A percentile compares a stretch with the other conserved stretches of the same genome.
phyloP scores from a whole-genome alignment of 2,888 invertebrate species.

The Linyphia triangularis region DNA sequence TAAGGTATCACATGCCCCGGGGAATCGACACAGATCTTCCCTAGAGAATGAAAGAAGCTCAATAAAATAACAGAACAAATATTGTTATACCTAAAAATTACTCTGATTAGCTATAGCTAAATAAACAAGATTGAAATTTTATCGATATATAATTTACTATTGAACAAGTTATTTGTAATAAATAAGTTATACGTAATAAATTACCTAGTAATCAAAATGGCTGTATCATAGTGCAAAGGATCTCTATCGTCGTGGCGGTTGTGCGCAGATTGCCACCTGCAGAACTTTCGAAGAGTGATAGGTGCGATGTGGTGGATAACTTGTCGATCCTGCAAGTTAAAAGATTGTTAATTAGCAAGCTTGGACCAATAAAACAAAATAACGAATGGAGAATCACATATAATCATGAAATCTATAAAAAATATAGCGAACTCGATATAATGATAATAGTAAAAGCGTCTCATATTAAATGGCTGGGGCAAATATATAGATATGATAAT shows the following conservation, averaged over 20 bases:
- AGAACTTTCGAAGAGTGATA: slow-evolving; percentile 87
- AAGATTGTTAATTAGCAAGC: not conserved
- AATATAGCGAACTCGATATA: too few relatives aligned
- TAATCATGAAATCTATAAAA: too few relatives aligned
- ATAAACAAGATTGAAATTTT: too few relatives aligned
- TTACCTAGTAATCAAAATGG: slow-evolving; percentile 88
- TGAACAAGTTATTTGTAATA: too few relatives aligned
- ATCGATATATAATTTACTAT: too few relatives aligned
- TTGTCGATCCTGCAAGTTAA: slow-evolving; percentile 69
- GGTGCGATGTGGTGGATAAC: slow-evolving; percentile 80
- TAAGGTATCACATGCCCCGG: slow-evolving; percentile 82
- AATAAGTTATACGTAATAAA: too few relatives aligned
- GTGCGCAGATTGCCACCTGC: slow-evolving; percentile 85
- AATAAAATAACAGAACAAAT: not conserved
- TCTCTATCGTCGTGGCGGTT: slow-evolving; percentile 83
- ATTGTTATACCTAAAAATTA: not conserved
- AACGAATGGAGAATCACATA: too few relatives aligned
- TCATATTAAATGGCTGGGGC: too few relatives aligned
- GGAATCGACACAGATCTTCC: slow-evolving; percentile 85
- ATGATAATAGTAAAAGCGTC: too few relatives aligned
- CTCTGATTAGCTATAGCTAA: not conserved
- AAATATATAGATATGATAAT: too few relatives aligned
- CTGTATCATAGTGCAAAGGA: slow-evolving; percentile 86
- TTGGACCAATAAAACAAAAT: not conserved
- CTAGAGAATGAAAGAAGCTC: slow-evolving; percentile 80